Base-by-base conservation (phyloP, 2,888 invertebrate genomes). In the Drosophila acutilabella region DNA sequence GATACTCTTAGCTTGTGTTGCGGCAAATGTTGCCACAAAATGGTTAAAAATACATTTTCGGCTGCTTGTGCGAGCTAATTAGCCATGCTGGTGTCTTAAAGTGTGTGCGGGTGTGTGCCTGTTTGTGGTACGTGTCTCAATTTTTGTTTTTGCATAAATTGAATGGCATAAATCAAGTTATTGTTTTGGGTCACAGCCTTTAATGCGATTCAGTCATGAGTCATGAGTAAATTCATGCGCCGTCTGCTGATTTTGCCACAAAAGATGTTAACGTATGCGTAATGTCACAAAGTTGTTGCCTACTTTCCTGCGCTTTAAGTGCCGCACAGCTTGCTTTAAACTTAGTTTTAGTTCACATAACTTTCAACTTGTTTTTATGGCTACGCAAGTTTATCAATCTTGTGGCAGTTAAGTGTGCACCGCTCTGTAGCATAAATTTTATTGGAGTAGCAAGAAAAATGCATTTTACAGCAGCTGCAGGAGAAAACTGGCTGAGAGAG, bases 131-230 rank as follows among this genome's bases (percentile, higher is more conserved):
- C 41, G 48, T 23, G 40, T 16, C 20, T 1, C 8, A 8, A 42
- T 64, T 64, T 66, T 69, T 78, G 65, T 57, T 61, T 61, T 53
- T 52, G 72, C 62, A 71, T 64, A 80, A 72, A 75, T 68, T 71
- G 57, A 67, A 50, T 56, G 52, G 7, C 64, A 77, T 82, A 85
- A 85, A 79, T 85, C 74, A 76, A 62, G 48, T 65, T 76, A 73
- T 69, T 67, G 18, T 58, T 30, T 30, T 45, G 38, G 36, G 38
- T 11, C 40, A 16, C 52, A 16, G 10, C 16, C 54, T 54, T 65
- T 65, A 80, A 70, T 68, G 64, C 54, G 42, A 53, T 65, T 79
- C 67, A 44, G 18, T 42, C 41, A 26, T 41, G 71, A 42, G 57
- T 50, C 30, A 30, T 30, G 30, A 30, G 8, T 6, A 38, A 58